Evolutionary conservation across 2,888 invertebrate genomes (phyloP), one percentile per base, ranked within the genome.

Genomic region (Hoplodrina ambigua): DNA sequence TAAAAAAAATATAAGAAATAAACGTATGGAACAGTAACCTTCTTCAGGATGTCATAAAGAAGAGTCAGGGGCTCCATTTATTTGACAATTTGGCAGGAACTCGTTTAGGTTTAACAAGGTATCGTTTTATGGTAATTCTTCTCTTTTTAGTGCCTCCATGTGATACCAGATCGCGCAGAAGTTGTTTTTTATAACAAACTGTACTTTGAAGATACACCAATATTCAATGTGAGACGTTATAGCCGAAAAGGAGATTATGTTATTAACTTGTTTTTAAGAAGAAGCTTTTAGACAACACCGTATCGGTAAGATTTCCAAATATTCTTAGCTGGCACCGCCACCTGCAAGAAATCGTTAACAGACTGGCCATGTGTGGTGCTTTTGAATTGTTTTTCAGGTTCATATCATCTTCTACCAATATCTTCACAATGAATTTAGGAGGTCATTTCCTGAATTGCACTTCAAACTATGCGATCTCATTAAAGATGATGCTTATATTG

Each of bases 361-460:
- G 13, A 5, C 46, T 17, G 17, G 5, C 17, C 15, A 46, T 17
- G 5, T 46, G 17, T 5, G 46, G 6, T 46, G 17, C 15, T 3
- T 49, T 1, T 66, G 6, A 4, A 10, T 1, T 17, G 5, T 44
- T 58, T 1, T 6, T 33, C 49, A 73, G 72, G 0, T 72, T 7
- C 49, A 73, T 41, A 0, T 74, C 2, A 8, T 67, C 10, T 73
- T 62, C 41, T 74, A 67, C 37, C n/a, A 74, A 44, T 74, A 72
- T 19, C 61, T 74, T 13, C 61, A 74, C n/a, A 67, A 74, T 30
- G 72, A 74, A 25, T 74, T 20, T 54, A 54, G 62, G 20, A 49
- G 60, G n/a, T 74, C 67, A 11, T 74, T 74, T 54, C 46, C 50
- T 19, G 72, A 74, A 46, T 15, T 67, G 17, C 61, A 72, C 4